Evolutionary conservation across 2,888 invertebrate species (phyloP).

Genomic region (Acanthopleura granulata): DNA sequence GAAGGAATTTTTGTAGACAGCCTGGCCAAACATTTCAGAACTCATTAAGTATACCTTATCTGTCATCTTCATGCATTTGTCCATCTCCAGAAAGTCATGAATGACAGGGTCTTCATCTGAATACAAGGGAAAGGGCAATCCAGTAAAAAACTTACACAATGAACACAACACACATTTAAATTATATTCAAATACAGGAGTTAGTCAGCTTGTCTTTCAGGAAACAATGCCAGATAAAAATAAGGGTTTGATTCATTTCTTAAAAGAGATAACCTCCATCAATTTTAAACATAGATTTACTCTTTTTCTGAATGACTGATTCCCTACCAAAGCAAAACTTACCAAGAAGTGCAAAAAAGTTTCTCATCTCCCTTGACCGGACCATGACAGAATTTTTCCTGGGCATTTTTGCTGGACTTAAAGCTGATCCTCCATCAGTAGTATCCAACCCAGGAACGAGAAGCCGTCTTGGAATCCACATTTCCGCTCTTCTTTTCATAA

Average conservation of each 20-base stretch:
- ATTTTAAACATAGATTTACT: background rate
- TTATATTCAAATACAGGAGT: too few relatives aligned
- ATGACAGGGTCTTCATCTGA: slow-evolving; percentile 67
- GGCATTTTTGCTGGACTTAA: slow-evolving; percentile 8
- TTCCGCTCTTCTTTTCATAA: slow-evolving; percentile 10
- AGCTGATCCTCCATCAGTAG: background rate
- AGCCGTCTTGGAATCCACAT: background rate
- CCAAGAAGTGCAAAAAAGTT: slow-evolving; percentile 58
- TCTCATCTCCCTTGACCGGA: slow-evolving; percentile 54
- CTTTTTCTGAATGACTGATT: too few relatives aligned
- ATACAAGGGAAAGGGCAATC: slow-evolving; percentile 38
- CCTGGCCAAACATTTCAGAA: background rate
- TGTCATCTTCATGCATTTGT: slow-evolving; percentile 72
- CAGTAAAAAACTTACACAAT: background rate
- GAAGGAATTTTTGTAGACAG: background rate
- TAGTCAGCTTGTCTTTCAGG: too few relatives aligned
- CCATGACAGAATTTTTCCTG: slow-evolving; percentile 2
- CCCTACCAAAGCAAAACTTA: slow-evolving; percentile 26
- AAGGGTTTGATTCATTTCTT: background rate
- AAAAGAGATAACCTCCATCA: background rate
- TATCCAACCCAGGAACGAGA: background rate
- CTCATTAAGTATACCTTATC: slow-evolving; percentile 68
- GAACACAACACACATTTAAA: too few relatives aligned
- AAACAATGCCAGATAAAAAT: background rate
- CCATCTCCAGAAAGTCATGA: slow-evolving; percentile 70